phyloP scores from a whole-genome alignment of 1,140 invertebrate genomes.

The Sitobion miscanthi region DNA sequence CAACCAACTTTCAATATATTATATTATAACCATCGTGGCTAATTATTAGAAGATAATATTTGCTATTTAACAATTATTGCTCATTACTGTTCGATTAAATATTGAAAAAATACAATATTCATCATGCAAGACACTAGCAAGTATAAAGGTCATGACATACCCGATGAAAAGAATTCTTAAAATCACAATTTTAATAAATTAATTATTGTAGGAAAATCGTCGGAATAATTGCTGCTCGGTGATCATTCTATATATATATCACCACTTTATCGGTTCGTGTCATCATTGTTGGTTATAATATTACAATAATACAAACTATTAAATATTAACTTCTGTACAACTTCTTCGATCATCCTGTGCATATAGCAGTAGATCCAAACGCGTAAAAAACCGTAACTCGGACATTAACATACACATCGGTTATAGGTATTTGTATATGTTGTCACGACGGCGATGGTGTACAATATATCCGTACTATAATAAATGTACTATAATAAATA shows the following conservation, averaged over 20 bases:
- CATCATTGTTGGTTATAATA: not conserved
- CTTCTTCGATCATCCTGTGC: not conserved
- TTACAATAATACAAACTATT: not conserved
- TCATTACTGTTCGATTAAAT: too few species aligned
- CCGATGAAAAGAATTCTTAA: too few species aligned
- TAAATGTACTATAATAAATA: not conserved
- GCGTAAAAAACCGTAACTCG: not conserved
- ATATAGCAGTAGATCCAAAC: not conserved
- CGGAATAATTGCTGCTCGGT: not conserved
- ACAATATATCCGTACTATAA: not conserved
- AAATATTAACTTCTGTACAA: not conserved
- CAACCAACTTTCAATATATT: too few species aligned
- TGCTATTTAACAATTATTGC: too few species aligned
- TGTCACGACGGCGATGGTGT: not conserved
- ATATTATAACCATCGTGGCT: too few species aligned
- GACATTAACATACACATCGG: not conserved
- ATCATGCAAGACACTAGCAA: too few species aligned
- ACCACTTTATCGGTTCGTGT: not conserved
- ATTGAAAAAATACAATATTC: too few species aligned
- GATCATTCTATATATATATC: not conserved
- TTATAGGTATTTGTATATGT: not conserved
- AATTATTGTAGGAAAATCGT: not conserved
- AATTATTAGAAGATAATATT: too few species aligned
- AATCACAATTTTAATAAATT: too few species aligned
- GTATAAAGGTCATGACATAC: too few species aligned